These are phyloP conservation scores for Heterocephalus glaber DNA, from an alignment of 2,113 vertebrate species.

Conservation along the genomic window DNA sequence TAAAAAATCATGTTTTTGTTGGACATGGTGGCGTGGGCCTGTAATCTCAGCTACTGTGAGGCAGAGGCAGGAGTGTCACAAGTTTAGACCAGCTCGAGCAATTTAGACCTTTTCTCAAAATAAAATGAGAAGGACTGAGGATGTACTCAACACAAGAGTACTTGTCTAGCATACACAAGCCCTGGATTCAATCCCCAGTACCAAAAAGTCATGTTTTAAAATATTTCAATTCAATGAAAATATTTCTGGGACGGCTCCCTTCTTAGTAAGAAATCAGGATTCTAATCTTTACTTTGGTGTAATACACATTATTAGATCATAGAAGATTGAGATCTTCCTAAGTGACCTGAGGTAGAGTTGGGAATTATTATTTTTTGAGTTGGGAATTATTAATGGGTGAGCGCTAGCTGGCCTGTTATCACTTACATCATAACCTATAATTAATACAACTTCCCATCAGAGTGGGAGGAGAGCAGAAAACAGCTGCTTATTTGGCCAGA, in stretches of 20 bases:
- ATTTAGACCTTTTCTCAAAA: background rate
- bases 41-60: background rate
- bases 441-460: background rate
- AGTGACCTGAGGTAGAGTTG: background rate
- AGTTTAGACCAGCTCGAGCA: background rate
- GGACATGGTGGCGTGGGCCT: background rate
- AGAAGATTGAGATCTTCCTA: background rate
- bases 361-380: background rate
- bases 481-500: constrained; percentile 6
- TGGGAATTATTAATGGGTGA: background rate
- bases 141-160: background rate
- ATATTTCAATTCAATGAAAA: background rate
- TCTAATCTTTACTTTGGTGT: background rate
- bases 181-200: background rate
- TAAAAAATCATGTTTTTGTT: background rate
- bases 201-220: background rate
- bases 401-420: background rate
- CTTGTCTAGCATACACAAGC: background rate
- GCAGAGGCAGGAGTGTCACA: background rate
- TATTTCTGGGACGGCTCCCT: background rate
- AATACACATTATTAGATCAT: background rate
- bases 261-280: background rate
- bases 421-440: background rate
- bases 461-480: background rate
- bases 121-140: background rate